Evolutionary conservation across 2,888 invertebrate genomes (phyloP).

Genomic region (Tipula vernalis): DNA sequence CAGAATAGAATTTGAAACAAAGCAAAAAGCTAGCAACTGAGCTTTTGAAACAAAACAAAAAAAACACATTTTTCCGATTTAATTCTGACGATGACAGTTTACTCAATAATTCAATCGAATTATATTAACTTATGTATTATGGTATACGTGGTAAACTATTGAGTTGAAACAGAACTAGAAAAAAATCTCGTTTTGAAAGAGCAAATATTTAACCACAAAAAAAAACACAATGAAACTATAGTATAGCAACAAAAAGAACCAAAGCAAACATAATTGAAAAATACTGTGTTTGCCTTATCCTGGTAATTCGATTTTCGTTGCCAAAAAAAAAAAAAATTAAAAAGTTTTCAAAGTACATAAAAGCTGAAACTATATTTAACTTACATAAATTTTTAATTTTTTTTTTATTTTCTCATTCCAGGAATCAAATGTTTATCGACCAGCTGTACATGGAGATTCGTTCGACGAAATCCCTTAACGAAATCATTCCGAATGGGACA

Average conservation of each 20-base stretch:
- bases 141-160: background rate
- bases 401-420: constrained; percentile 18
- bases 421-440: constrained; percentile 34
- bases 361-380: background rate
- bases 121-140: background rate
- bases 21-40: background rate
- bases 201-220: background rate
- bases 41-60: background rate
- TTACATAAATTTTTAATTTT: background rate
- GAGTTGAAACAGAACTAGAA: background rate
- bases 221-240: background rate
- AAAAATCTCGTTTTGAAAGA: background rate
- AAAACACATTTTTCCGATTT: background rate
- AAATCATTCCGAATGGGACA: constrained; percentile 33
- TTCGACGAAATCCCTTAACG: constrained; percentile 27
- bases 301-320: background rate
- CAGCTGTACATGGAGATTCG: constrained; percentile 34
- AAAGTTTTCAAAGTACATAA: background rate
- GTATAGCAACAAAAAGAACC: background rate
- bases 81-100: background rate
- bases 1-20: background rate
- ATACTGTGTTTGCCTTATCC: background rate
- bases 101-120: background rate
- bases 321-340: background rate
- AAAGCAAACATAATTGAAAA: background rate